These are phyloP conservation scores for Mesocentrotus franciscanus DNA, from an alignment of 53 echinoderm and acorn worm genomes.

Conservation along the genomic window DNA sequence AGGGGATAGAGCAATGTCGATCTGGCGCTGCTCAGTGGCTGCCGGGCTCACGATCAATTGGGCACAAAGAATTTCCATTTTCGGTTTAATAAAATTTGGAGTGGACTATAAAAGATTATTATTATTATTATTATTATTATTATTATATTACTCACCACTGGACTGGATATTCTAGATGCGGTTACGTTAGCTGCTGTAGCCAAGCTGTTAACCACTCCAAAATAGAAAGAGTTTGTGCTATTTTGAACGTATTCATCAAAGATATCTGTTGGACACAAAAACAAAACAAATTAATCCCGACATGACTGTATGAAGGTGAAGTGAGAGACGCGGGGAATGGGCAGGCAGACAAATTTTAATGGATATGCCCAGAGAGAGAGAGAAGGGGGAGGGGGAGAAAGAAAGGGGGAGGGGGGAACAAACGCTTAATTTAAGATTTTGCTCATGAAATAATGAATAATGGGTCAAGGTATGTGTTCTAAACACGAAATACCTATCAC, in stretches of 20 bases:
- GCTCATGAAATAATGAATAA: neutral
- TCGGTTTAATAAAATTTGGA: no score
- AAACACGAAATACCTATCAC: neutral
- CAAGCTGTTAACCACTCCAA: conserved; percentile 71
- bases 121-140: no score
- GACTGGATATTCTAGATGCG: conserved; percentile 68
- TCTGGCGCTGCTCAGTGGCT: no score
- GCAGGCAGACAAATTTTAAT: neutral
- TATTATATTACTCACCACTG: conserved; percentile 65
- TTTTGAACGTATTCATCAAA: conserved; percentile 74
- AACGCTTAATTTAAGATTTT: no score
- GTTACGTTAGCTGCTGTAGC: conserved; percentile 75
- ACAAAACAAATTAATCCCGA: neutral
- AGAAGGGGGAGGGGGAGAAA: neutral
- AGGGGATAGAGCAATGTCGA: no score
- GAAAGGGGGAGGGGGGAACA: neutral
- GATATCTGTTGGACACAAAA: conserved; percentile 31
- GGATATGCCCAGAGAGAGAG: neutral
- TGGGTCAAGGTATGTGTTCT: neutral
- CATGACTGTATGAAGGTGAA: neutral
- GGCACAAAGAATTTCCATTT: no score
- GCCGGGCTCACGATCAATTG: no score
- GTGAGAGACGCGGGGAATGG: no score
- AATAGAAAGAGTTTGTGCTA: conserved; percentile 70
- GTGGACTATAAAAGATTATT: no score